Conservation (phyloP, 35 echinoderm and acorn worm species). For the Chiridota heheva region DNA sequence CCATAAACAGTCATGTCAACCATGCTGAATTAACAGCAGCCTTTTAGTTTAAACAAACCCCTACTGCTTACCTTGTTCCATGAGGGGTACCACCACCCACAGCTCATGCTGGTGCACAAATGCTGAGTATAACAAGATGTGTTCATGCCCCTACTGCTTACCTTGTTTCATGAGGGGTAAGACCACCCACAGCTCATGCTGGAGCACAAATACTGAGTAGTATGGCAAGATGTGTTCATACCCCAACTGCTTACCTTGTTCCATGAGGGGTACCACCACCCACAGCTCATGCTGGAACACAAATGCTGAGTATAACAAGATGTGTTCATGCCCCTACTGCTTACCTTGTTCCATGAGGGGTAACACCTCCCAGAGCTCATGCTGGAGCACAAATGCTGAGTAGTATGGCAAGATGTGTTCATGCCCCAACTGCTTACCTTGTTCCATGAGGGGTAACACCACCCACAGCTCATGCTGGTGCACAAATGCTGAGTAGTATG, state of each 20-base stretch:
- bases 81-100: constrained; percentile 96
- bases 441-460: constrained; percentile 95
- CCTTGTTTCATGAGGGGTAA: constrained; percentile 96
- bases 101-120: constrained; percentile 79
- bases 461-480: constrained; percentile 82
- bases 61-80: constrained; percentile 80
- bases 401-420: constrained; percentile 24
- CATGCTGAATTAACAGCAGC: too few relatives aligned
- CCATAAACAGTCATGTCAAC: too few relatives aligned
- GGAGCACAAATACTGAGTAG: constrained; percentile 59
- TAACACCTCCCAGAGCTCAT: constrained; percentile 94
- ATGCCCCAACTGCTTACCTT: constrained; percentile 57
- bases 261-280: constrained; percentile 97
- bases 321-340: constrained; percentile 4
- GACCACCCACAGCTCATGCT: constrained; percentile 91
- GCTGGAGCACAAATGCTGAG: constrained; percentile 60
- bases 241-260: constrained; percentile 73
- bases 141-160: constrained; percentile 67
- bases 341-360: constrained; percentile 96
- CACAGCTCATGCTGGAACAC: constrained; percentile 77
- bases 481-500: constrained; percentile 63
- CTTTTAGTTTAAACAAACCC: too few relatives aligned
- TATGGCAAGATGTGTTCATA: too few relatives aligned
- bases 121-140: constrained; percentile 54
- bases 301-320: constrained; percentile 59